Conservation (phyloP, 2,797 vertebrate genomes). For the Masticophis lateralis region DNA sequence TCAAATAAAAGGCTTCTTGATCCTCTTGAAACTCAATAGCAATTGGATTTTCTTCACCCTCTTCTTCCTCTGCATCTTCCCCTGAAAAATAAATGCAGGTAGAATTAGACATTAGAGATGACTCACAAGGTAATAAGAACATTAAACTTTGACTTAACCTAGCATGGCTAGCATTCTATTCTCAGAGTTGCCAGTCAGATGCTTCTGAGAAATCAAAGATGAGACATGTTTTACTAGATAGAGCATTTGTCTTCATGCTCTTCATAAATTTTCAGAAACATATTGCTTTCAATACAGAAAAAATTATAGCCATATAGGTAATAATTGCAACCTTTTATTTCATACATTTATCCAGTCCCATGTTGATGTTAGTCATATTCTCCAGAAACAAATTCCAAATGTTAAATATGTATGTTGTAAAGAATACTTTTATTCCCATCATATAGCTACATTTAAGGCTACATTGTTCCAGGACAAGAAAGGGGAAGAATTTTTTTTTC, state of each 20-base stretch:
- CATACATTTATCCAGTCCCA: background rate
- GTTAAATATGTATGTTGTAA: background rate
- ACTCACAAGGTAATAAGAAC: background rate
- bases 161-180: background rate
- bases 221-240: background rate
- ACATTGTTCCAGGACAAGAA: background rate
- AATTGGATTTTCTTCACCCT: slow-evolving; percentile 95
- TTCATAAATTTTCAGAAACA: background rate
- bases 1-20: slow-evolving; percentile 92
- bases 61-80: slow-evolving; percentile 91
- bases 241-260: background rate
- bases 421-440: background rate
- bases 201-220: background rate
- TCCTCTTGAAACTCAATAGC: slow-evolving; percentile 94
- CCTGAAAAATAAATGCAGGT: slow-evolving; percentile 66
- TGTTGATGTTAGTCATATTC: background rate
- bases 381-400: background rate
- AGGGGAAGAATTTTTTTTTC: background rate
- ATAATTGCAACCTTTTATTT: background rate
- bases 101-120: background rate
- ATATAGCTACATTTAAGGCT: background rate
- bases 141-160: background rate
- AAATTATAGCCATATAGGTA: background rate
- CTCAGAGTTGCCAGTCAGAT: background rate
- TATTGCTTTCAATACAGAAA: background rate